These are phyloP conservation scores for Agrilus planipennis DNA, from an alignment of 1,140 invertebrate species.

Conservation along the genomic window DNA sequence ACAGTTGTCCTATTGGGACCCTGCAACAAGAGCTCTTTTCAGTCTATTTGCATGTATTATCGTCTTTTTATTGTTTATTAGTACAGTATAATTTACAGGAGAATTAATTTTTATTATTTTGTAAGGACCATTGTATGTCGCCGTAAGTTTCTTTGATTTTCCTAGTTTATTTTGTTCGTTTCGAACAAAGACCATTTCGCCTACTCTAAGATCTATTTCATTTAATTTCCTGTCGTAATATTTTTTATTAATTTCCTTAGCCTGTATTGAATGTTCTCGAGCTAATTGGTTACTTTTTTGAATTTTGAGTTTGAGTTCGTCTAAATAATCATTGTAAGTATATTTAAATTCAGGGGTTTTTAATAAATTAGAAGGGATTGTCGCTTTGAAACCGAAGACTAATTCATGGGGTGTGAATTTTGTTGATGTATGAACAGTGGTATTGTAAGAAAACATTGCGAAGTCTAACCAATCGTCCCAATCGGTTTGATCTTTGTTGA, in stretches of 20 bases:
- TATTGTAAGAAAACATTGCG: too few species aligned
- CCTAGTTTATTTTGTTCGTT: conserved; percentile 5
- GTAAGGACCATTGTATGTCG: conserved; percentile 8
- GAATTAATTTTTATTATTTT: conserved; percentile 11
- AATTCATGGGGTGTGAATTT: conserved; percentile 24
- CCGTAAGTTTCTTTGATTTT: conserved; percentile 10
- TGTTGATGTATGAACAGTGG: too few species aligned
- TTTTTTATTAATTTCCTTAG: conserved; percentile 20
- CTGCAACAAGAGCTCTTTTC: too few species aligned
- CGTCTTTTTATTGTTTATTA: conserved; percentile 8
- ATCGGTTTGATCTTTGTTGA: conserved; percentile 25
- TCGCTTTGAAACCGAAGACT: conserved; percentile 13
- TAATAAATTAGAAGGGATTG: conserved; percentile 4
- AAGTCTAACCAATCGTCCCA: conserved; percentile 30
- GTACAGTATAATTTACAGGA: conserved; percentile 2
- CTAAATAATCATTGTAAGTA: conserved; percentile 19
- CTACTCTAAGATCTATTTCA: conserved; percentile 12
- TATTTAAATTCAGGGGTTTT: conserved; percentile 14
- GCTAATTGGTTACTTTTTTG: conserved; percentile 22
- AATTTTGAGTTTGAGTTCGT: conserved; percentile 18
- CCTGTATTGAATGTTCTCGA: conserved; percentile 14
- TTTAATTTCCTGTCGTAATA: conserved; percentile 18
- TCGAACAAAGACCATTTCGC: conserved; percentile 14
- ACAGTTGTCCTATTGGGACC: background rate
- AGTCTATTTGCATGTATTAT: conserved; percentile 6